phyloP scores from a whole-genome alignment of 2,888 invertebrate genomes.

The Balanococcus diminutus region DNA sequence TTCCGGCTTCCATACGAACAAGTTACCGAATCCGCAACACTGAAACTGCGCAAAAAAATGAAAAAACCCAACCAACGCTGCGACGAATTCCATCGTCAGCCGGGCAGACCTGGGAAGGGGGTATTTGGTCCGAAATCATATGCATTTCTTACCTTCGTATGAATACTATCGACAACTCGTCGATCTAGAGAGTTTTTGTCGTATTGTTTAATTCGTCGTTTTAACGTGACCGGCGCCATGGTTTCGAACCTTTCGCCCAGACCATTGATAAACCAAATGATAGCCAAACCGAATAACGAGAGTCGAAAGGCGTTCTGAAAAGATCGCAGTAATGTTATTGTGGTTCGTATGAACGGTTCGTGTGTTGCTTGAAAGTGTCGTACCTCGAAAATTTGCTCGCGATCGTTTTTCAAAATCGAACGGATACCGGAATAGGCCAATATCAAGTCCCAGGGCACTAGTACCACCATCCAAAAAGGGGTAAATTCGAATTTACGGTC shows the following conservation, averaged over 20 bases:
- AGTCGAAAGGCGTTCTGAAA: slow-evolving; percentile 46
- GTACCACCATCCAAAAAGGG: slow-evolving; percentile 40
- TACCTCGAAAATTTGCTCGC: slow-evolving; percentile 54
- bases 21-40: slow-evolving; percentile 50
- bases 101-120: not conserved
- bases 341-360: not conserved
- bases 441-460: slow-evolving; percentile 48
- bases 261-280: slow-evolving; percentile 49
- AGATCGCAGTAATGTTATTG: not conserved
- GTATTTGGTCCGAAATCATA: not conserved
- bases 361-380: not conserved
- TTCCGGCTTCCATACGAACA: slow-evolving; percentile 46
- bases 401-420: slow-evolving; percentile 48
- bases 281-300: slow-evolving; percentile 43
- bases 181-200: slow-evolving; percentile 19
- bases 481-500: slow-evolving; percentile 45
- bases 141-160: not conserved
- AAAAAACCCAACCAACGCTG: not conserved
- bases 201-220: slow-evolving; percentile 50
- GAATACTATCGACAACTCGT: slow-evolving; percentile 25
- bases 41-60: slow-evolving; percentile 36
- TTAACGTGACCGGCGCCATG: slow-evolving; percentile 35
- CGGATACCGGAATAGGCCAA: slow-evolving; percentile 39
- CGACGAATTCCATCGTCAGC: not conserved
- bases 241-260: slow-evolving; percentile 43